phyloP scores from a whole-genome alignment of 37 sponge, comb jelly and placozoan species.

The Spongilla lacustris region DNA sequence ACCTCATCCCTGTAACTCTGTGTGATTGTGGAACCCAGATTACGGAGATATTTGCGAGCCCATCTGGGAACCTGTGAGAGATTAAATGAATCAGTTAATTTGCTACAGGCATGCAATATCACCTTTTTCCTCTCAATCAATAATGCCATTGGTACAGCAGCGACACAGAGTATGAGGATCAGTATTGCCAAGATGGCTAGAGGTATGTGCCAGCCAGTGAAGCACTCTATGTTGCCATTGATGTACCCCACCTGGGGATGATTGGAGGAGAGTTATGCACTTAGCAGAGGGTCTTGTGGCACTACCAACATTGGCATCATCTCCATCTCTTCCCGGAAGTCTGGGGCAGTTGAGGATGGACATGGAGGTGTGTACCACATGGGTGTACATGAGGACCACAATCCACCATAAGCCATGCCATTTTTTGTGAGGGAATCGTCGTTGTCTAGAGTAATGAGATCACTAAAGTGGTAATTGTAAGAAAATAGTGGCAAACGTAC shows the following conservation, averaged over 20 bases:
- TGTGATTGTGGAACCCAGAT: slow-evolving; percentile 6
- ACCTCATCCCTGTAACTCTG: slow-evolving; percentile 21
- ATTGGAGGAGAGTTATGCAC: neutral
- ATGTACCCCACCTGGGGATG: slow-evolving; percentile 13
- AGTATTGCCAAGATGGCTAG: slow-evolving; percentile 15
- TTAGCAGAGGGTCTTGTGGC: too few relatives aligned
- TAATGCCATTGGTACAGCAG: neutral
- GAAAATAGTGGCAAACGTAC: too few relatives aligned
- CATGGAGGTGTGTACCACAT: slow-evolving; percentile 39
- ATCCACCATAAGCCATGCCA: slow-evolving; percentile 41
- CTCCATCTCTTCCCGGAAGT: neutral
- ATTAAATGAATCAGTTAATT: too few relatives aligned
- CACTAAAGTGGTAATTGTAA: too few relatives aligned
- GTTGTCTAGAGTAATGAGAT: too few relatives aligned
- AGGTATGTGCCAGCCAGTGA: slow-evolving; percentile 22
- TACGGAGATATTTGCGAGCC: neutral
- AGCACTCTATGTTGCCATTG: slow-evolving; percentile 20
- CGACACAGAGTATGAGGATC: slow-evolving; percentile 9
- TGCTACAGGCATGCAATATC: too few relatives aligned
- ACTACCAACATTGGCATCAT: too few relatives aligned
- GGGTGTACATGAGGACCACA: slow-evolving; percentile 24
- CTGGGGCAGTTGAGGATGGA: slow-evolving; percentile 34
- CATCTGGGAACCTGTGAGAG: neutral
- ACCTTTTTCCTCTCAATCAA: too few relatives aligned
- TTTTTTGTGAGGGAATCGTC: too few relatives aligned